phyloP scores from a whole-genome alignment of 2,888 invertebrate genomes.

The Leucophenga maculata region DNA sequence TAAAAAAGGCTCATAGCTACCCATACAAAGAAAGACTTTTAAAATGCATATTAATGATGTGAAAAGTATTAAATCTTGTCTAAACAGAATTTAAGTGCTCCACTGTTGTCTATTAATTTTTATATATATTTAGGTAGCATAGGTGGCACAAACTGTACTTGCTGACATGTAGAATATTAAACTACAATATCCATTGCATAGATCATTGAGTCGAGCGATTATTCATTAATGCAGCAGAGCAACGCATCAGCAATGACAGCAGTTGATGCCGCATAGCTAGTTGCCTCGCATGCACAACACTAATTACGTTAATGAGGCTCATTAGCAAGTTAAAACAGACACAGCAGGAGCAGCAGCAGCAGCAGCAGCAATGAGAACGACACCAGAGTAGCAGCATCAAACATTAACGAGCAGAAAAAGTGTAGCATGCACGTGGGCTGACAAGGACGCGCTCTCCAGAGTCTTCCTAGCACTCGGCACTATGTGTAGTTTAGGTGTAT shows the following conservation, averaged over 20 bases:
- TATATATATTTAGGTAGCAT: no score
- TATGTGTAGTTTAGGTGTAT: not conserved
- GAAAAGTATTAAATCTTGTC: no score
- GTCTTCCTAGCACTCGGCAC: not conserved
- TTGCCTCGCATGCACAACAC: not conserved
- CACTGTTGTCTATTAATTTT: no score
- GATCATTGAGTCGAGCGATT: no score
- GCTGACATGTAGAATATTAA: no score
- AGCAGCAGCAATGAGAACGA: not conserved
- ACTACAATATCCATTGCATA: no score
- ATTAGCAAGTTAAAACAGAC: constrained; percentile 42
- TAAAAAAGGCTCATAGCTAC: no score
- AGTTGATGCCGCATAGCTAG: not conserved
- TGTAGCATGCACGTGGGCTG: constrained; percentile 1
- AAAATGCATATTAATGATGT: no score
- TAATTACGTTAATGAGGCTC: constrained; percentile 59
- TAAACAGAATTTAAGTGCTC: no score
- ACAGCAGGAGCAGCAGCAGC: constrained; percentile 4
- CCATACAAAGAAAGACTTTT: no score
- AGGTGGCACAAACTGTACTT: no score
- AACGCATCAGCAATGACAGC: not conserved
- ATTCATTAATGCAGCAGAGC: not conserved
- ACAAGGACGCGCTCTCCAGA: no score
- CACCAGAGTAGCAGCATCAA: not conserved
- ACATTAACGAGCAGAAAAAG: constrained; percentile 4